These are phyloP conservation scores for Pempheris klunzingeri DNA, from an alignment of 2,797 vertebrate genomes.

Conservation along the genomic window DNA sequence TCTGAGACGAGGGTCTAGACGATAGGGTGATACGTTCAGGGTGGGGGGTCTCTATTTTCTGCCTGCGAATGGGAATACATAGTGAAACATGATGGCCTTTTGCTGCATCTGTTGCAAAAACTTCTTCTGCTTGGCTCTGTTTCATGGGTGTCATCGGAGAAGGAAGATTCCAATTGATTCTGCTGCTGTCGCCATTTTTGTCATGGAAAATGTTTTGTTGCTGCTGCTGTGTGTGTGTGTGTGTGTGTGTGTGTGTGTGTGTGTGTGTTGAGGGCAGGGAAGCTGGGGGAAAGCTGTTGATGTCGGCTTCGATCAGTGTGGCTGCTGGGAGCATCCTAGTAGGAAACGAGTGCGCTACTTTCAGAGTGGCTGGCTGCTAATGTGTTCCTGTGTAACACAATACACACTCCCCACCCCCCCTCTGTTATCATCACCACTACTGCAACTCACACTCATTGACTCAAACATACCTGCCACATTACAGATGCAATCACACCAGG, in stretches of 20 bases:
- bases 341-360: slow-evolving; percentile 58
- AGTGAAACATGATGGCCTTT: slow-evolving; percentile 42
- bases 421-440: slow-evolving; percentile 20
- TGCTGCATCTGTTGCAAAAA: slow-evolving; percentile 29
- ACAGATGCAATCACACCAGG: slow-evolving; percentile 12
- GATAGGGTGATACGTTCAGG: slow-evolving; percentile 32
- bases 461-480: slow-evolving; percentile 32
- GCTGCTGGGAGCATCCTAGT: slow-evolving; percentile 66
- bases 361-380: slow-evolving; percentile 71
- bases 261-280: slow-evolving; percentile 20
- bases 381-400: slow-evolving; percentile 75
- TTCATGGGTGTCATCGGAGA: slow-evolving; percentile 53
- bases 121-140: slow-evolving; percentile 26
- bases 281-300: slow-evolving; percentile 52
- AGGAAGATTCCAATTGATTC: slow-evolving; percentile 57
- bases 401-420: slow-evolving; percentile 48
- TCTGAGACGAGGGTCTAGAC: slow-evolving; percentile 39
- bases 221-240: slow-evolving; percentile 24
- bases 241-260: slow-evolving; percentile 19
- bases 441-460: slow-evolving; percentile 38
- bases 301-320: slow-evolving; percentile 63
- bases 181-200: slow-evolving; percentile 42
- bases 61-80: slow-evolving; percentile 43
- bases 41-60: slow-evolving; percentile 51
- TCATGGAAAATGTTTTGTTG: slow-evolving; percentile 39